A percentile compares a stretch with the other conserved stretches of the same genome.
Evolutionary conservation across 2,888 invertebrate species (phyloP).

Genomic region (Gasteruption jaculator): DNA sequence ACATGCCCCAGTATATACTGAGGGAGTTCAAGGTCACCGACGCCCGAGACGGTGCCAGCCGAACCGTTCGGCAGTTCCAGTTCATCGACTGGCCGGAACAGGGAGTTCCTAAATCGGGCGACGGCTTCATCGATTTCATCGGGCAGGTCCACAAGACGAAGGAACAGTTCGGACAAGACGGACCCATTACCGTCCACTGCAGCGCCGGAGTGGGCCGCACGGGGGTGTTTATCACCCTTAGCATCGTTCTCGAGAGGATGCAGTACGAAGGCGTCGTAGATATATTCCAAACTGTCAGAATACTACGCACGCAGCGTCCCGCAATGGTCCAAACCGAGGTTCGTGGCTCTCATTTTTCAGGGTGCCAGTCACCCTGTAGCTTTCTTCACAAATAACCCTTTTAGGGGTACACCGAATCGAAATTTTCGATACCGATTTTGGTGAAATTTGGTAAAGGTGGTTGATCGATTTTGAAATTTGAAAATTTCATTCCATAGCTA

Average conservation of each 20-base stretch:
- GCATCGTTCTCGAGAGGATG: conserved; percentile 97
- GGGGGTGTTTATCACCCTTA: conserved; percentile 96
- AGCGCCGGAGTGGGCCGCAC: conserved; percentile 98
- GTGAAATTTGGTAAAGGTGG: no score
- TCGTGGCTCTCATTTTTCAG: no score
- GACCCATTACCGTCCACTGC: conserved; percentile 94
- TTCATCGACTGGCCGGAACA: conserved; percentile 96
- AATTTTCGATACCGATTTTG: no score
- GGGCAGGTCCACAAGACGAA: conserved; percentile 99
- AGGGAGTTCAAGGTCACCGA: conserved; percentile 99
- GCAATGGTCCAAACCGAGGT: conserved; percentile 99
- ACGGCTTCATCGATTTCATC: conserved; percentile 98
- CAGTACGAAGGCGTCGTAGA: conserved; percentile 98
- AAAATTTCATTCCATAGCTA: no score
- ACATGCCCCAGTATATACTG: conserved; percentile 98
- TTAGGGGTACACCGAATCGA: no score
- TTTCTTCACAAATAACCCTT: no score
- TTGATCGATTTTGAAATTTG: no score
- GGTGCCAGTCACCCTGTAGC: no score
- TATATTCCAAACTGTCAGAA: conserved; percentile 98
- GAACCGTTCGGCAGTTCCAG: conserved; percentile 94
- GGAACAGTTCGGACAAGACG: conserved; percentile 99
- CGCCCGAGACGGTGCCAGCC: conserved; percentile 92
- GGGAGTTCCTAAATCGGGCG: conserved; percentile 95
- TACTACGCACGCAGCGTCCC: conserved; percentile 94